Conservation (phyloP, 1,140 invertebrate species). For the Agrypnia vestita region DNA sequence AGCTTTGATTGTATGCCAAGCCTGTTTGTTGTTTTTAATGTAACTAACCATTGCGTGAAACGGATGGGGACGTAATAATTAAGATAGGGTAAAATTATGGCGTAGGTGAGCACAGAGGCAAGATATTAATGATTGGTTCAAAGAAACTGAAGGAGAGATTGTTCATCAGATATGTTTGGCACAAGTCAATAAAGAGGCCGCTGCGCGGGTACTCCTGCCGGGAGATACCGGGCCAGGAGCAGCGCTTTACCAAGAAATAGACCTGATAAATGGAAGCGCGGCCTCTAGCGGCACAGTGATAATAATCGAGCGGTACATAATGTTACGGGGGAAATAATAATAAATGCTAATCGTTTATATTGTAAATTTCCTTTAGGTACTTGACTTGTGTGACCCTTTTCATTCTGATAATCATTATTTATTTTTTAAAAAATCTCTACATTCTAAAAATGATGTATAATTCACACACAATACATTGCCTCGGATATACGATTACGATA, state of each 20-base stretch:
- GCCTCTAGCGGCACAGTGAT: slow-evolving; percentile 24
- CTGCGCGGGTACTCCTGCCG: no score
- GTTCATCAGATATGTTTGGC: slow-evolving; percentile 15
- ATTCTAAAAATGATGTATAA: no score
- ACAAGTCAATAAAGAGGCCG: background rate
- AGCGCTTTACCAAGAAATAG: slow-evolving; percentile 6
- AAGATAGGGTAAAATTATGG: no score
- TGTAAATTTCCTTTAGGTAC: no score
- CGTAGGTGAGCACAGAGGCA: no score
- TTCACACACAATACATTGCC: no score
- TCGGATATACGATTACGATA: no score
- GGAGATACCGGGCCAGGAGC: background rate
- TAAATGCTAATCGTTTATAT: background rate
- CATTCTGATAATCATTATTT: background rate
- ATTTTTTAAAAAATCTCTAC: no score
- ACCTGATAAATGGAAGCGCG: background rate
- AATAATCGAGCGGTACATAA: slow-evolving; percentile 18
- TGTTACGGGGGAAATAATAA: background rate
- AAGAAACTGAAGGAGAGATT: background rate
- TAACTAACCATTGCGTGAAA: no score
- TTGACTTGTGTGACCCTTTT: background rate
- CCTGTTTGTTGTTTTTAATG: no score
- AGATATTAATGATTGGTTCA: background rate
- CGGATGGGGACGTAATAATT: no score
- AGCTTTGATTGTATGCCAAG: no score